Evolutionary conservation across 2,113 vertebrate genomes (phyloP), one percentile per base, ranked within the genome.

Genomic region (Calyptommatus sinebrachiatus): DNA sequence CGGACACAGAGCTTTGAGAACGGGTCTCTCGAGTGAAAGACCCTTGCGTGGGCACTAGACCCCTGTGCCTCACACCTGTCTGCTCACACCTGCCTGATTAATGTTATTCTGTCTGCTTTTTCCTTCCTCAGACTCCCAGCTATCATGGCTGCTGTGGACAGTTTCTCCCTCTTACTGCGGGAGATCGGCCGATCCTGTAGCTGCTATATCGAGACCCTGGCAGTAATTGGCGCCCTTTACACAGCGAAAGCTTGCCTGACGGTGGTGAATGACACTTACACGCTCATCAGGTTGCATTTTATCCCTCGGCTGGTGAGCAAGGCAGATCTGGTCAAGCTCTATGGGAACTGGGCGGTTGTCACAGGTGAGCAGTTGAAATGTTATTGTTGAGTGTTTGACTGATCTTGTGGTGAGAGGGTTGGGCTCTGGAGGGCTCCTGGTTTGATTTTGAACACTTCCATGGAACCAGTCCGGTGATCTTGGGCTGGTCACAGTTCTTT

Each of bases 131-230:
- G 94, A 84, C 68, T 69, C 48, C 5, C 57, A 29, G 0, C 85
- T 45, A 85, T 50, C 77, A 99, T 99, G 98, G 98, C 98, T 84
- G 96, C 97, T 0, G 98, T 99, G 35, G 98, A 99, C 94, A 97
- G 92, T 83, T 99, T 99, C 87, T 90, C 93, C 72, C 90, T 99
- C 31, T 83, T 99, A 87, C 98, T 96, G 84, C 91, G 93, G 86
- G 96, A 99, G 89, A 94, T 99, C 26, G 95, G 96, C 84, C 93
- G 93, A 71, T 97, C 97, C 6, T 99, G 97, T 86, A 94, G 78
- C 67, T 93, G 92, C 78, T 97, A 97, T n/a, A 2, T 95, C 1
- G 98, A 99, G 80, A 93, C 96, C 0, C 90, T 99, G 79, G 97
- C 97, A 9, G 16, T 99, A 78, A 94, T 99, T 7, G 98, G 98